phyloP scores from a whole-genome alignment of 23 tunicate species.

The Phallusia fumigata region DNA sequence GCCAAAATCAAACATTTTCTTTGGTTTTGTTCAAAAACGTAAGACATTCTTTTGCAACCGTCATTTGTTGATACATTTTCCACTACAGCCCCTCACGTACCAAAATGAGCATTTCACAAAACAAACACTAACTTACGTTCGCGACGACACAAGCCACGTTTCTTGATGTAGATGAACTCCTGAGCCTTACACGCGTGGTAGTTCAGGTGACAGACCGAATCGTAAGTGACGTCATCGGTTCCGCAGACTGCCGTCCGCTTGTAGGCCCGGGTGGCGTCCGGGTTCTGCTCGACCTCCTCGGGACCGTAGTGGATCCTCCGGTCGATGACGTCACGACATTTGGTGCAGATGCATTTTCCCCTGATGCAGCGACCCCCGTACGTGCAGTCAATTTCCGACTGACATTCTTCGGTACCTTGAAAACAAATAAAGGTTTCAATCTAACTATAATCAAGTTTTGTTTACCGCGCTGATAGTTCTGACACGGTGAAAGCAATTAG shows the following conservation, averaged over 20 bases:
- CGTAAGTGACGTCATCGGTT: conserved; percentile 53
- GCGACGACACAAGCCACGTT: conserved; percentile 23
- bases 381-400: conserved; percentile 25
- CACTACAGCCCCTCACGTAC: too few relatives aligned
- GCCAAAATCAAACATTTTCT: too few relatives aligned
- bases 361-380: conserved; percentile 31
- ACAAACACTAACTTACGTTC: conserved; percentile 24
- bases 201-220: conserved; percentile 52
- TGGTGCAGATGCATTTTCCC: conserved; percentile 41
- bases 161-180: neutral
- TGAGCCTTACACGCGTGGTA: conserved; percentile 53
- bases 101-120: too few relatives aligned
- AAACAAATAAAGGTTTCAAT: neutral
- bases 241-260: conserved; percentile 50
- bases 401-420: conserved; percentile 20
- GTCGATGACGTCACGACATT: conserved; percentile 28
- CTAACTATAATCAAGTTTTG: too few relatives aligned
- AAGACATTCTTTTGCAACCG: too few relatives aligned
- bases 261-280: neutral
- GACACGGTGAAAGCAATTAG: too few relatives aligned
- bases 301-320: conserved; percentile 27
- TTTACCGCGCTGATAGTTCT: too few relatives aligned
- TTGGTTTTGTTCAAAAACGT: too few relatives aligned
- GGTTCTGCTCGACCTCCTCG: neutral
- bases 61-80: too few relatives aligned